Evolutionary conservation across 2,113 vertebrate species (phyloP).

Genomic region (Trachemys scripta): DNA sequence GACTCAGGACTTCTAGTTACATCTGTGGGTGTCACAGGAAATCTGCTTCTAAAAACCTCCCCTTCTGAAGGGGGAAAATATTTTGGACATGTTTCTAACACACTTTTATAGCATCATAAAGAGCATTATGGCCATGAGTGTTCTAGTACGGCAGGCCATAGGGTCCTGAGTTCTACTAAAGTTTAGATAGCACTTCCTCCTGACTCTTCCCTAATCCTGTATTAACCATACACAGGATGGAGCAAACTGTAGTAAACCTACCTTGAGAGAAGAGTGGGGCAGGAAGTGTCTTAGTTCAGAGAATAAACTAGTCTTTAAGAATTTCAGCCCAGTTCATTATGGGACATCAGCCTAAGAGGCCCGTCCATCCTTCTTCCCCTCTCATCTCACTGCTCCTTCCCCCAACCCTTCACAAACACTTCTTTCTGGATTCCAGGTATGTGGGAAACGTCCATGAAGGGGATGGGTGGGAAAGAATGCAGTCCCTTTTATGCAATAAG

Average conservation of each 20-base stretch:
- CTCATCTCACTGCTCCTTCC: not conserved
- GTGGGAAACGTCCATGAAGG: not conserved
- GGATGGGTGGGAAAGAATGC: not conserved
- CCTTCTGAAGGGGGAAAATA: not conserved
- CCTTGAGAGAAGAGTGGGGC: not conserved
- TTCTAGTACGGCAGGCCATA: not conserved
- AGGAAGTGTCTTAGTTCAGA: not conserved
- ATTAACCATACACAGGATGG: not conserved
- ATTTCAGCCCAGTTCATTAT: not conserved
- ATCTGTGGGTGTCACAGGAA: no score
- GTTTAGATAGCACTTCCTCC: not conserved
- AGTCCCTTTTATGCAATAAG: not conserved
- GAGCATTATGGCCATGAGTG: not conserved
- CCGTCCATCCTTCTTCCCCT: not conserved
- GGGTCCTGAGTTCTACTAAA: not conserved
- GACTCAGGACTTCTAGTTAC: not conserved
- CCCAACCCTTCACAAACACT: not conserved
- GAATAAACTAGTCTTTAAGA: not conserved
- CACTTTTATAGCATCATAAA: not conserved
- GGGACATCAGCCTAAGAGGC: not conserved
- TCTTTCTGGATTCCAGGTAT: not conserved
- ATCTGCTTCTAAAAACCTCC: not conserved
- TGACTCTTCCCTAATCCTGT: not conserved
- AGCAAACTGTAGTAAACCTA: not conserved
- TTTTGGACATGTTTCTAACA: not conserved